A percentile compares a stretch with the other conserved stretches of the same genome.
Conservation (phyloP, 1,140 invertebrate genomes). For the Leptopilina clavipes region DNA sequence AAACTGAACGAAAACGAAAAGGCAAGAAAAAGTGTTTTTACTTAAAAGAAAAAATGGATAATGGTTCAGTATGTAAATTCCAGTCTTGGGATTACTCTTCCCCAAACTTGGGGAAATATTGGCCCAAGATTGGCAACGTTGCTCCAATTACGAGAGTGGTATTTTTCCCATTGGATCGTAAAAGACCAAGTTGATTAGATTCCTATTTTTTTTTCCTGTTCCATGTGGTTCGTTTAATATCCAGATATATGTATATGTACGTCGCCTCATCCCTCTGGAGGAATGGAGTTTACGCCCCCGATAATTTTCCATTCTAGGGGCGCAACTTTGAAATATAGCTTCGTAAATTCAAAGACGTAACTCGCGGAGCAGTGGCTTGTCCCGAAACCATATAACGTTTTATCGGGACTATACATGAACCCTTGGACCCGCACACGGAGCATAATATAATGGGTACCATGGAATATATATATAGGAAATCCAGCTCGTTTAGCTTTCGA, state of each 20-base stretch:
- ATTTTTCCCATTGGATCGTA: too few species aligned
- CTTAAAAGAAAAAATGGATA: too few species aligned
- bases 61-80: too few species aligned
- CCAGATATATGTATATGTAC: conserved; percentile 1
- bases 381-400: conserved; percentile 50
- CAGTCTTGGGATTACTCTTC: too few species aligned
- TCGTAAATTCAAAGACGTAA: conserved; percentile 60
- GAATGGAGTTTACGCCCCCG: conserved; percentile 35
- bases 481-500: conserved; percentile 34
- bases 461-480: conserved; percentile 39
- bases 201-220: not conserved
- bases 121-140: too few species aligned
- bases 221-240: conserved; percentile 12
- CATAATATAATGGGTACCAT: conserved; percentile 37
- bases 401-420: conserved; percentile 51
- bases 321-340: conserved; percentile 61
- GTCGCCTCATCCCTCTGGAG: conserved; percentile 18
- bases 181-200: too few species aligned
- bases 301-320: conserved; percentile 46
- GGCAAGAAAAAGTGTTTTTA: too few species aligned
- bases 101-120: too few species aligned
- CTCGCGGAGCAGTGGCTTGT: conserved; percentile 50
- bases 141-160: too few species aligned
- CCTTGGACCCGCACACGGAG: conserved; percentile 37
- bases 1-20: too few species aligned